Conservation (phyloP, 2,113 vertebrate species). For the Heteronetta atricapilla region DNA sequence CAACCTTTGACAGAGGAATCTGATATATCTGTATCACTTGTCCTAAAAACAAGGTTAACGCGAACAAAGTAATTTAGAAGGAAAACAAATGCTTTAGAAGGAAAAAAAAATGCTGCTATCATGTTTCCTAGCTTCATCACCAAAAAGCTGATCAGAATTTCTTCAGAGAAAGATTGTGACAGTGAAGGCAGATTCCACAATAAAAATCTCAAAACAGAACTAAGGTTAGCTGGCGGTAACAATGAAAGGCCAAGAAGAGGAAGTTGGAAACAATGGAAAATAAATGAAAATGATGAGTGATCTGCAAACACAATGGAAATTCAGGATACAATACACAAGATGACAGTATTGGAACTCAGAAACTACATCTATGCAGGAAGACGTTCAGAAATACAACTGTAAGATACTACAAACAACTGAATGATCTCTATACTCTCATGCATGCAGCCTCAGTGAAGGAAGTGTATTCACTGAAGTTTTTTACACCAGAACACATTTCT, state of each 20-base stretch:
- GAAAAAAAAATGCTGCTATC: not conserved
- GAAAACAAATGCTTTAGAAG: not conserved
- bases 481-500: not conserved
- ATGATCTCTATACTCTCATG: not conserved
- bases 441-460: not conserved
- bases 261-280: not conserved
- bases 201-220: not conserved
- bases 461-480: not conserved
- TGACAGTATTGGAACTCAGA: not conserved
- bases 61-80: not conserved
- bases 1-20: not conserved
- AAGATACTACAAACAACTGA: not conserved
- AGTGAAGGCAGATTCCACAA: not conserved
- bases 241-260: not conserved
- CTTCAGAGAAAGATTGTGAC: not conserved
- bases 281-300: not conserved
- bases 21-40: not conserved
- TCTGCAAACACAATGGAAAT: not conserved
- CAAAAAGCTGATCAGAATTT: not conserved
- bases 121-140: not conserved
- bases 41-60: not conserved
- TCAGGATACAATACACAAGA: not conserved
- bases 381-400: not conserved
- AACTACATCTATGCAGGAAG: not conserved
- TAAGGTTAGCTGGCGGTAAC: not conserved